A percentile compares a stretch with the other conserved stretches of the same genome.
Conservation (phyloP, 2,113 vertebrate genomes). For the Ailurus styani region DNA sequence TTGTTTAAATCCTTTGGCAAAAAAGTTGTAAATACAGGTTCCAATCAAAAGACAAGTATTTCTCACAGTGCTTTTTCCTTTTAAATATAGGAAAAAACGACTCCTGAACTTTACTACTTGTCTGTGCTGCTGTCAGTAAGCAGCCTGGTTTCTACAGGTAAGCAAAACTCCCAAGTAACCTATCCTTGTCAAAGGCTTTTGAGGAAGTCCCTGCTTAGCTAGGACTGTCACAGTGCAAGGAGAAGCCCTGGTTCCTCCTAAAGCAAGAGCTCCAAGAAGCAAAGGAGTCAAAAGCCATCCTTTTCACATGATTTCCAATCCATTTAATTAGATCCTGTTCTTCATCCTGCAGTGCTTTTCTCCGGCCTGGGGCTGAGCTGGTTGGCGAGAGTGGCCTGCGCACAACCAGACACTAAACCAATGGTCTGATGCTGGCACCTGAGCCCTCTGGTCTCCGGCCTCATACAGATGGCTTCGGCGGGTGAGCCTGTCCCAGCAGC, state of each 20-base stretch:
- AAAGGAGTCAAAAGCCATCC: not conserved
- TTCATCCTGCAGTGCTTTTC: slow-evolving; percentile 76
- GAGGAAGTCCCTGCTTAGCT: not conserved
- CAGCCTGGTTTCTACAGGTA: slow-evolving; percentile 68
- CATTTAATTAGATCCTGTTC: not conserved
- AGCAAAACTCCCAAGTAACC: not conserved
- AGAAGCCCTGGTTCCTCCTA: not conserved
- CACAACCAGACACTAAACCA: slow-evolving; percentile 6
- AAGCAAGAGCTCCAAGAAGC: not conserved
- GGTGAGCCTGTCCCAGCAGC: not conserved
- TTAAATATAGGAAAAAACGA: slow-evolving; percentile 62
- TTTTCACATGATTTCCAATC: not conserved
- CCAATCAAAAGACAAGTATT: not conserved
- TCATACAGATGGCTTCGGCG: slow-evolving; percentile 26
- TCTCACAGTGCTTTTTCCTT: not conserved
- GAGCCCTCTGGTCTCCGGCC: slow-evolving; percentile 60
- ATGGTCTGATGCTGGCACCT: not conserved
- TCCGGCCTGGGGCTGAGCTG: slow-evolving; percentile 78
- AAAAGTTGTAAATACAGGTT: not conserved
- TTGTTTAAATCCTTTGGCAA: not conserved
- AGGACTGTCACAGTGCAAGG: rapidly evolving
- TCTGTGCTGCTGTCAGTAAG: slow-evolving; percentile 61
- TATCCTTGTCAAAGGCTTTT: not conserved
- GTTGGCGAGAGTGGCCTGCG: slow-evolving; percentile 65
- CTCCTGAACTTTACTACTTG: slow-evolving; percentile 72